A percentile compares a stretch with the other conserved stretches of the same genome.
Conservation (phyloP, 2,888 invertebrate species). For the Hemithea aestivaria region DNA sequence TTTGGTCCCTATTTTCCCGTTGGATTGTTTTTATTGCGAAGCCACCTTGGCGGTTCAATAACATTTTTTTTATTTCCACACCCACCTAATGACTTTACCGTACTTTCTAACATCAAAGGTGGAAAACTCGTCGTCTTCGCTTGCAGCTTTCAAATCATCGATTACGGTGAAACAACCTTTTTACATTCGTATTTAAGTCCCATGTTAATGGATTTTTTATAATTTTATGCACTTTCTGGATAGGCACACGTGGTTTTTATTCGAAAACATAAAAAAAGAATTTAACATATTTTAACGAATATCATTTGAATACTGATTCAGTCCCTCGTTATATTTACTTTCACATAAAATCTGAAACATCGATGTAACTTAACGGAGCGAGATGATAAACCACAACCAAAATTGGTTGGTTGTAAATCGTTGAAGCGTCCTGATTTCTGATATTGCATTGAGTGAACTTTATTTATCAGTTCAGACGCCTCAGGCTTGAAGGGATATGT, state of each 20-base stretch:
- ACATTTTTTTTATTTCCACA: slow-evolving; percentile 11
- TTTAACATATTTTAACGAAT: too few relatives aligned
- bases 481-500: background rate
- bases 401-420: slow-evolving; percentile 8
- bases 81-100: slow-evolving; percentile 18
- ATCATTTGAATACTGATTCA: too few relatives aligned
- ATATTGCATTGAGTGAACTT: slow-evolving; percentile 3
- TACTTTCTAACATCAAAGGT: slow-evolving; percentile 44
- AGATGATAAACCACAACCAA: slow-evolving; percentile 9
- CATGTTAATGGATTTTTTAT: too few relatives aligned
- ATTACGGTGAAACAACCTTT: slow-evolving; percentile 28
- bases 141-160: slow-evolving; percentile 41
- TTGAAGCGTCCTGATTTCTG: slow-evolving; percentile 2
- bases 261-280: too few relatives aligned
- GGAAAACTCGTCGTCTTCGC: slow-evolving; percentile 30
- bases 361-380: slow-evolving; percentile 1
- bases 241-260: slow-evolving; percentile 1
- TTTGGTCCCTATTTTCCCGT: background rate
- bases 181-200: slow-evolving; percentile 1
- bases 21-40: too few relatives aligned
- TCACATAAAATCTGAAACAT: background rate
- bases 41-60: too few relatives aligned
- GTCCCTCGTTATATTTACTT: slow-evolving; percentile 20
- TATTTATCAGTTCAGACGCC: slow-evolving; percentile 1
- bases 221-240: too few relatives aligned